phyloP scores from a whole-genome alignment of 2,113 vertebrate genomes.

The Oncorhynchus masou region DNA sequence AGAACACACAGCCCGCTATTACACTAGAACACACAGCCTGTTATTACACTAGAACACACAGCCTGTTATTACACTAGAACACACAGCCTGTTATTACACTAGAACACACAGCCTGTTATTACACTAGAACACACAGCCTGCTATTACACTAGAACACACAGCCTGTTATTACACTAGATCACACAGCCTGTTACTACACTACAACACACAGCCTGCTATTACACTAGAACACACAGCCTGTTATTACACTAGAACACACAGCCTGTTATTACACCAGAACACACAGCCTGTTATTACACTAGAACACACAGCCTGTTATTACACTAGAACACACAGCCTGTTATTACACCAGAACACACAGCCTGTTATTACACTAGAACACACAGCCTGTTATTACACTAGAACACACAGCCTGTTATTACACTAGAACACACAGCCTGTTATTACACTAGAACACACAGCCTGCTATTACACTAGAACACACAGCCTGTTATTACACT shows the following conservation, averaged over 20 bases:
- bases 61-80: no score
- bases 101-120: background rate
- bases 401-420: background rate
- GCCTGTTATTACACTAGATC: slow-evolving; percentile 9
- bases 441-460: background rate
- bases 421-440: slow-evolving; percentile 23
- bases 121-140: background rate
- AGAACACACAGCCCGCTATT: slow-evolving; percentile 10
- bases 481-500: no score
- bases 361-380: no score
- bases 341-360: no score
- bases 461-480: no score
- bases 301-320: no score
- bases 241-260: no score
- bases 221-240: background rate
- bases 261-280: no score
- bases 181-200: slow-evolving; percentile 16
- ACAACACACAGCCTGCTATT: slow-evolving; percentile 1
- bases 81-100: no score
- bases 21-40: slow-evolving; percentile 1
- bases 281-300: no score
- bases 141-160: background rate
- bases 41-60: background rate
- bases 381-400: background rate
- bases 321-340: background rate